These are phyloP conservation scores for Dryobotodes eremita DNA, from an alignment of 2,888 invertebrate genomes.

Conservation along the genomic window DNA sequence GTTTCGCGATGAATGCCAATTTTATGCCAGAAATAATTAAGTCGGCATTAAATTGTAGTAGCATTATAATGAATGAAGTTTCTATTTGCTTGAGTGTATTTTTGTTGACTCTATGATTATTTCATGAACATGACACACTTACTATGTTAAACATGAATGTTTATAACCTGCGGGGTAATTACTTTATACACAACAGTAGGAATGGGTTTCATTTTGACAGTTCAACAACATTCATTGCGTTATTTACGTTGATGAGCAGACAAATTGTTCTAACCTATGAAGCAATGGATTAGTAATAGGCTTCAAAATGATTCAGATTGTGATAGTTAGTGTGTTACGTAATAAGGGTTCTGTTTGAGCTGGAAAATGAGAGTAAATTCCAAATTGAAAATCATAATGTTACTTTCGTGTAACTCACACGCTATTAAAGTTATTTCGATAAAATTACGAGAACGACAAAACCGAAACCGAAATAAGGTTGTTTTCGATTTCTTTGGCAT, in stretches of 20 bases:
- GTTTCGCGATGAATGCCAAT: conserved; percentile 79
- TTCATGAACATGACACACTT: conserved; percentile 68
- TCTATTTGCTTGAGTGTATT: conserved; percentile 68
- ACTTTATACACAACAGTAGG: too few species aligned
- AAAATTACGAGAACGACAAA: conserved; percentile 46
- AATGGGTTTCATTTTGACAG: too few species aligned
- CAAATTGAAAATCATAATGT: conserved; percentile 50
- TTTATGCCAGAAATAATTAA: conserved; percentile 79
- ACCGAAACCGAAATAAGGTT: conserved; percentile 56
- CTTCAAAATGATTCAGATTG: too few species aligned
- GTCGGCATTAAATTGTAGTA: conserved; percentile 73
- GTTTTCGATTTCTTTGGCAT: conserved; percentile 61
- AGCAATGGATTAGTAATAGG: too few species aligned
- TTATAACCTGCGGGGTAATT: too few species aligned
- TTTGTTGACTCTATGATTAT: conserved; percentile 59
- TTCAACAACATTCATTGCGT: too few species aligned
- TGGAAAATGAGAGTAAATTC: conserved; percentile 50
- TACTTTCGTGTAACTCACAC: conserved; percentile 46
- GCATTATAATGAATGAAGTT: conserved; percentile 71
- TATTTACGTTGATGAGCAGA: too few species aligned
- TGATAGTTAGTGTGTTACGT: too few species aligned
- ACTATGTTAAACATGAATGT: conserved; percentile 39
- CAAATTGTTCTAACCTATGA: too few species aligned
- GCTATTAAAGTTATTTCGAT: conserved; percentile 43
- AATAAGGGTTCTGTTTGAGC: conserved; percentile 25